A percentile compares a stretch with the other conserved stretches of the same genome.
These are phyloP conservation scores for Drosophila bifasciata DNA, from an alignment of 1,140 invertebrate genomes.

Conservation along the genomic window DNA sequence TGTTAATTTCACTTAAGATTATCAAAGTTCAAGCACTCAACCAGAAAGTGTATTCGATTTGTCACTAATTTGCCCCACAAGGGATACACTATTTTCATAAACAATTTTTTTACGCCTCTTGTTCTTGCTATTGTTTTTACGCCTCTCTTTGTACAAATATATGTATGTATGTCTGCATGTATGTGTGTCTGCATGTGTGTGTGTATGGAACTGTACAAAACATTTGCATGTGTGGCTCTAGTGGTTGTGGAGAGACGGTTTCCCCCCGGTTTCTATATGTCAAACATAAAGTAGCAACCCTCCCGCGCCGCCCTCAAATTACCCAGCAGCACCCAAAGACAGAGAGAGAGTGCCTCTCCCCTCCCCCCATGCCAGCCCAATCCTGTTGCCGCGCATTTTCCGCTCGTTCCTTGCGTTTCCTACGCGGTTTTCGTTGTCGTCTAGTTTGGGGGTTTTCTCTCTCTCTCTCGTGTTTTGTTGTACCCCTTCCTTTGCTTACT, in stretches of 20 bases:
- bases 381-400: constrained; percentile 51
- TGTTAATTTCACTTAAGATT: no score
- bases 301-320: constrained; percentile 7
- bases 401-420: constrained; percentile 50
- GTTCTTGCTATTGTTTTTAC: constrained; percentile 13
- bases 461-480: no score
- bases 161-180: constrained; percentile 41
- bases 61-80: neutral
- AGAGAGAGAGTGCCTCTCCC: no score
- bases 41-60: constrained; percentile 24
- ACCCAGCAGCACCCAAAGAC: neutral
- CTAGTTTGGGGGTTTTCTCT: constrained; percentile 51
- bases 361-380: constrained; percentile 7
- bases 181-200: constrained; percentile 35
- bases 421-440: constrained; percentile 61
- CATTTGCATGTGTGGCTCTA: constrained; percentile 39
- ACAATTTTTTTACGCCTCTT: constrained; percentile 58
- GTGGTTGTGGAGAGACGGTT: constrained; percentile 14
- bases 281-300: constrained; percentile 66
- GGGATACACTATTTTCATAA: constrained; percentile 55
- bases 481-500: constrained; percentile 20
- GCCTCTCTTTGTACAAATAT: neutral
- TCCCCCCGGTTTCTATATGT: constrained; percentile 26
- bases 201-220: constrained; percentile 43
- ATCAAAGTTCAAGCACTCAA: neutral